Evolutionary conservation across 2,113 vertebrate species (phyloP).

Genomic region (Melanerpes formicivorus): DNA sequence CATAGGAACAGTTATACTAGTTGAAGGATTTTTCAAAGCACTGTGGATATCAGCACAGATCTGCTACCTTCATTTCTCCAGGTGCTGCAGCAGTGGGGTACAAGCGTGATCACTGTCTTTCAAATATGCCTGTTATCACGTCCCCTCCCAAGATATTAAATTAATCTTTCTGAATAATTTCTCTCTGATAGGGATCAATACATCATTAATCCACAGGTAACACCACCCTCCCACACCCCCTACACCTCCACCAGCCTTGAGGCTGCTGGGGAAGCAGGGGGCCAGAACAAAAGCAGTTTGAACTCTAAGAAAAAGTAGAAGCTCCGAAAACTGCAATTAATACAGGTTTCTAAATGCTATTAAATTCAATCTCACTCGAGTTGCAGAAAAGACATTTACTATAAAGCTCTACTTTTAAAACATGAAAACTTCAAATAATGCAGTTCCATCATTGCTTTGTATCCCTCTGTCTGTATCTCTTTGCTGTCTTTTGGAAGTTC

Average conservation of each 20-base stretch:
- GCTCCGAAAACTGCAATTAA: background rate
- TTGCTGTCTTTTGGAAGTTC: background rate
- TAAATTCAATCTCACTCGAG: background rate
- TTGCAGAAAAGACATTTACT: background rate
- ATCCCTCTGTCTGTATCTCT: background rate
- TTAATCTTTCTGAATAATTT: background rate
- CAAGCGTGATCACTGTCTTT: background rate
- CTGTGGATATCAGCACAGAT: background rate
- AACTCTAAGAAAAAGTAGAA: background rate
- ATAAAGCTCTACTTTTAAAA: background rate
- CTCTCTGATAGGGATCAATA: background rate
- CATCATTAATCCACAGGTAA: background rate
- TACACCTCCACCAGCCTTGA: too few relatives aligned
- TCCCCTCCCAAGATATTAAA: background rate
- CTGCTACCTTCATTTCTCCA: background rate
- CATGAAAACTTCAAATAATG: slow-evolving; percentile 3
- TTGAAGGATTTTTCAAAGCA: background rate
- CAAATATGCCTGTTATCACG: background rate
- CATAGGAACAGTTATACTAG: background rate
- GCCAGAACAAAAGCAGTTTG: background rate
- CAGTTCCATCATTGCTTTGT: background rate
- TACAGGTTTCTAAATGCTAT: background rate
- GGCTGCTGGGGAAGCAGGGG: fast-evolving
- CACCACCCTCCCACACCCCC: too few relatives aligned
- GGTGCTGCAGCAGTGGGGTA: background rate